Evolutionary conservation across 2,113 vertebrate species (phyloP), one percentile per base, ranked within the genome.

Genomic region (Crotalus helleri): DNA sequence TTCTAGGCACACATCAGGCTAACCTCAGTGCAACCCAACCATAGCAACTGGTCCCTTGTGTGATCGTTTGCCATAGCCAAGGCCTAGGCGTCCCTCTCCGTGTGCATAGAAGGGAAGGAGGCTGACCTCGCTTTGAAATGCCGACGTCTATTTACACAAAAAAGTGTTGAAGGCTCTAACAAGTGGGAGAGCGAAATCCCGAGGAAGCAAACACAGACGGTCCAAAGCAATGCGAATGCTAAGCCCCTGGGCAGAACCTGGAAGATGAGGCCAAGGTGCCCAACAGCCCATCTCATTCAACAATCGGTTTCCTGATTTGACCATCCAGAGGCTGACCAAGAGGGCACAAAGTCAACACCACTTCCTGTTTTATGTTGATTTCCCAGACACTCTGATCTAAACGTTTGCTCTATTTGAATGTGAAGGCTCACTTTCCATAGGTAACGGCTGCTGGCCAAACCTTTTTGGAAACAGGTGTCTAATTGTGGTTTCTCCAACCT

Each of bases 81-180:
- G 94, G 91, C n/a, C 94, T 95, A 96, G 96, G 93, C 93, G 46
- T 81, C 90, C 21, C 81, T 95, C 92, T 92, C 26, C 92, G 24
- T 58, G 64, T 55, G 33, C 92, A 92, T 69, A 95, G n/a, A 13
- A 74, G 13, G 6, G 89, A 91, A 53, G 58, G 87, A 90, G 93
- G 93, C 88, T 93, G 95, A 95, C 95, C 96, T 89, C 92, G 88
- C 94, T 94, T 96, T 96, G 95, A 96, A 97, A 96, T 96, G 69
- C 81, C 64, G 94, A 69, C 88, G 90, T 93, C 61, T 96, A 91
- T 96, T 96, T 96, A 95, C 94, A 90, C 46, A 95, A 95, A 69
- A 88, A 90, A 86, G 54, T 91, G 94, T 91, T 96, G 96, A 95
- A 94, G 92, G 87, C 92, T 54, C 95, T 94, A 96, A 94, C 95